Base-by-base conservation (phyloP, 2,888 invertebrate species). In the Harpalus rufipes region DNA sequence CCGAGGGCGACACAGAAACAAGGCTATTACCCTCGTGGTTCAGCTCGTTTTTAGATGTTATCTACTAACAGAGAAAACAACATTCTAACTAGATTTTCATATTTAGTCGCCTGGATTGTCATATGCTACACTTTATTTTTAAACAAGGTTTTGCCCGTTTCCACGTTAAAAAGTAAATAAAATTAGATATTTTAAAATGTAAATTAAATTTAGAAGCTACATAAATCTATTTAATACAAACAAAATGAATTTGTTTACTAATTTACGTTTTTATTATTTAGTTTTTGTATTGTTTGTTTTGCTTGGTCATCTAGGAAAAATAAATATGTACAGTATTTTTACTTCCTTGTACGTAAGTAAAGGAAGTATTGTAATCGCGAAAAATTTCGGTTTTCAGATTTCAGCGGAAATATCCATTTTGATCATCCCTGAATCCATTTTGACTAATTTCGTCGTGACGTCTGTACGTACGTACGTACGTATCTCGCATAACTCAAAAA, bases 71-170 rank as follows among this genome's bases (percentile, higher is more conserved):
- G 59, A 59, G 59, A 16, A 59, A 59, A 59, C 59, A 59, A 59
- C 59, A 59, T 59, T 59, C 59, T 59, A 59, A 59, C 59, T 59
- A 59, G 59, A 59, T 59, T 59, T 59, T 59, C 59, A 59, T 59
- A 59, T 59, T 59, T 59, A 59, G 59, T 59, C 59, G 59, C 59
- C 16, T 14, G 59, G 16, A 59, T 59, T 59, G 59, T 16, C 59
- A 59, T 59, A 59, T 14, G 59, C 16, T 59, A 59, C 59, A 59
- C 14, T 59, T 59, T 59, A 14, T 16, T 59, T 59, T 59, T 59
- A 16, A 59, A 59, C 59, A 14, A 16, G 16, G 10, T 51, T 51
- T 51, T 12, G 44, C 10, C 44, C 44, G 44, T 10, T 51, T 6
- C 1, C 7, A n/a, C 8, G 6, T 5, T 2, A 51, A 51, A 51